Evolutionary conservation across 2,888 invertebrate species (phyloP), one percentile per base, ranked within the genome.

Genomic region (Sphinx pinastri): DNA sequence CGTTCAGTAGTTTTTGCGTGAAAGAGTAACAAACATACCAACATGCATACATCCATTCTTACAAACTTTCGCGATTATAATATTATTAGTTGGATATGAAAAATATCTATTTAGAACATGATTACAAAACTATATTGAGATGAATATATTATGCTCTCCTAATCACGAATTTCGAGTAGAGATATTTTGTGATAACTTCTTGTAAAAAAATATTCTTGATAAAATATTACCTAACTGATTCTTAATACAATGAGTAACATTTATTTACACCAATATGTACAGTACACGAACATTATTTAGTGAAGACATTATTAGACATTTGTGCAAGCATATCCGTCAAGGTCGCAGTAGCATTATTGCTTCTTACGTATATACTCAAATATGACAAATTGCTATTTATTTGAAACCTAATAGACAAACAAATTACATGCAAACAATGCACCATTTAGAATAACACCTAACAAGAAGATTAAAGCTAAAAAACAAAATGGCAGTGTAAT

Each of bases 151-250:
- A 19, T 47, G 49, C 63, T 63, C 63, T 47, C 63, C 19, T 49
- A 47, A 49, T 49, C n/a, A 19, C 19, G 49, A 63, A 49, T 63
- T 19, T 47, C 49, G 63, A 63, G 49, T 63, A 19, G 47, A 63
- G 47, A 54, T 47, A 31, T n/a, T 68, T 25, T 63, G 45, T 54
- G 63, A 54, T 54, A 54, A 59, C 16, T 19, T 25, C 76, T 77
- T 82, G 83, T 92, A 92, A 87, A 92, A 92, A 92, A 92, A 92
- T 92, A 92, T 84, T 84, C 86, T 77, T 83, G 88, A 86, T 90
- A 92, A 92, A 92, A 92, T 92, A 92, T 91, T 81, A 78, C 80
- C 79, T 77, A 79, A 71, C 55, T 70, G 75, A 81, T 85, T 92
- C 89, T 92, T 90, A 91, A 88, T 91, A 92, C 90, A 91, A 84